These are phyloP conservation scores for Frieseomelitta varia DNA, from an alignment of 1,140 invertebrate genomes.

Conservation along the genomic window DNA sequence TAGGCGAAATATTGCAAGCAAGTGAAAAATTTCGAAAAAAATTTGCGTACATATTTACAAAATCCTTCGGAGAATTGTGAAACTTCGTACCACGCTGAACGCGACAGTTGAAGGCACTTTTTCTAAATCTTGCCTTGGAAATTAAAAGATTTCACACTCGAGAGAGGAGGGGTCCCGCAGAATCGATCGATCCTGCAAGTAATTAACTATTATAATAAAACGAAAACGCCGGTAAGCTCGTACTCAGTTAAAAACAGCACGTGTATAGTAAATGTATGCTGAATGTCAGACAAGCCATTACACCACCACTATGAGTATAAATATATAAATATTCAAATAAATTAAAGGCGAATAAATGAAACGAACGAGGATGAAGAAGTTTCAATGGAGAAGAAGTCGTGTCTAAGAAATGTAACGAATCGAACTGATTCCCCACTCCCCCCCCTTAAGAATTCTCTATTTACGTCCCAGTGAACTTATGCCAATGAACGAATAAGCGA, in stretches of 20 bases:
- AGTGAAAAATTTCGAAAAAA: not conserved
- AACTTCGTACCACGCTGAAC: not conserved
- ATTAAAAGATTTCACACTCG: not conserved
- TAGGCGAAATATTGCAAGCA: not conserved
- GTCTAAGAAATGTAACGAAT: not conserved
- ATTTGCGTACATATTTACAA: not conserved
- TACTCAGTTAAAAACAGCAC: slow-evolving; percentile 29
- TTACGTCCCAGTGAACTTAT: slow-evolving; percentile 34
- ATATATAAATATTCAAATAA: slow-evolving; percentile 37
- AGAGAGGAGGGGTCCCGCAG: too few relatives aligned
- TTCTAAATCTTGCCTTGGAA: slow-evolving; percentile 15
- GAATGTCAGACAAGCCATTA: slow-evolving; percentile 28
- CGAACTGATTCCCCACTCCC: not conserved
- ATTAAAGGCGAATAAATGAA: slow-evolving; percentile 11
- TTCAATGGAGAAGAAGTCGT: not conserved
- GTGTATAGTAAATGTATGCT: slow-evolving; percentile 31
- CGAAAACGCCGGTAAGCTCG: slow-evolving; percentile 12
- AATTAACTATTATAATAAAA: slow-evolving; percentile 26
- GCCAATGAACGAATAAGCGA: slow-evolving; percentile 23
- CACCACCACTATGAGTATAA: slow-evolving; percentile 20
- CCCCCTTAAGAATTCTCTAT: slow-evolving; percentile 19
- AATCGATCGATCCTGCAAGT: slow-evolving; percentile 24
- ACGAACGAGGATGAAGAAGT: not conserved
- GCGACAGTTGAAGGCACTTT: not conserved
- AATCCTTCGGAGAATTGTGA: not conserved